A percentile compares a stretch with the other conserved stretches of the same genome.
phyloP scores from a whole-genome alignment of 2,888 invertebrate species.

The Ichneumoninae sp. region DNA sequence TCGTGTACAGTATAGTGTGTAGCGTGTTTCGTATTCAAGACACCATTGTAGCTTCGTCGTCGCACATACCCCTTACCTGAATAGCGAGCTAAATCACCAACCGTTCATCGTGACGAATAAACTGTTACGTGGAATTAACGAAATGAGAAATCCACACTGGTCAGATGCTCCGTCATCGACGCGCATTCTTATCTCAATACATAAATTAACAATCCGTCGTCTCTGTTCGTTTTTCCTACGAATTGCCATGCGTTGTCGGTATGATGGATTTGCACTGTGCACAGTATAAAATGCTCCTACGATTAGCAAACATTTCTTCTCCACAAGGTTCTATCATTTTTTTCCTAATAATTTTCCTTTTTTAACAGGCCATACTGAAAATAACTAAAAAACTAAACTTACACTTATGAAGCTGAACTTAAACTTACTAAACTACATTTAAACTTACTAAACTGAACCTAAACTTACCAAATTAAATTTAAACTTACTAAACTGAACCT shows the following conservation, averaged over 20 bases:
- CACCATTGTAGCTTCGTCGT: conserved; percentile 8
- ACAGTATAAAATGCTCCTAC: neutral
- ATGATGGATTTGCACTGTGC: conserved; percentile 20
- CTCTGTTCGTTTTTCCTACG: neutral
- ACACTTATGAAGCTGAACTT: too few relatives aligned
- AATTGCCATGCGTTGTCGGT: neutral
- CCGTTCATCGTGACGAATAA: conserved; percentile 12
- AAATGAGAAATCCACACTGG: conserved; percentile 17
- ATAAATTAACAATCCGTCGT: conserved; percentile 16
- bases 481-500: too few relatives aligned
- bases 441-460: too few relatives aligned
- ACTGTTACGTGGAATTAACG: conserved; percentile 15
- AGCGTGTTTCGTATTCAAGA: conserved; percentile 3
- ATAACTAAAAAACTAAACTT: too few relatives aligned
- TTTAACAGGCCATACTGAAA: too few relatives aligned
- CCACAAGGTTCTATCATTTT: too few relatives aligned
- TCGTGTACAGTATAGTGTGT: too few relatives aligned
- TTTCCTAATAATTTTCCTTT: too few relatives aligned
- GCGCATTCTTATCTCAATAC: conserved; percentile 34
- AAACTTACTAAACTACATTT: too few relatives aligned
- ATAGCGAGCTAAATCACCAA: conserved; percentile 2
- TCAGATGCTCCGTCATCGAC: conserved; percentile 16
- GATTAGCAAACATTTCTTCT: too few relatives aligned
- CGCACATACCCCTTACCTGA: neutral
- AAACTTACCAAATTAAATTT: too few relatives aligned